A percentile compares a stretch with the other conserved stretches of the same genome.
These are phyloP conservation scores for Phylloscopus collybita DNA, from an alignment of 2,797 vertebrate species.

Conservation along the genomic window DNA sequence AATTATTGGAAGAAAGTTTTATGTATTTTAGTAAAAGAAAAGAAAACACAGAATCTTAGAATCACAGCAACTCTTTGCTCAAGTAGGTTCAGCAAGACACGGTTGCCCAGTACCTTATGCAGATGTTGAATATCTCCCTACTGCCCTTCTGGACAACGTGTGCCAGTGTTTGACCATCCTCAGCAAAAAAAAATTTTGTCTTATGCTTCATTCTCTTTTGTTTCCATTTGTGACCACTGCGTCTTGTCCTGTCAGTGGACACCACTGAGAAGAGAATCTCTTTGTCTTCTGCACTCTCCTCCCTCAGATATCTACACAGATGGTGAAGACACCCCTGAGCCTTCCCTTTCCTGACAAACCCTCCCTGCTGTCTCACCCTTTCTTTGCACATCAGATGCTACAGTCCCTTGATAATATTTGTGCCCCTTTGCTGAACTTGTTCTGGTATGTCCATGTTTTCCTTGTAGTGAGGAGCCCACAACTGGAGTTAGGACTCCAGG, in stretches of 20 bases:
- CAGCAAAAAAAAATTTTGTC: background rate
- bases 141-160: background rate
- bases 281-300: background rate
- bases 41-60: background rate
- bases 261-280: background rate
- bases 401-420: background rate
- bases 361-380: background rate
- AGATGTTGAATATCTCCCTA: background rate
- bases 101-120: fast-evolving
- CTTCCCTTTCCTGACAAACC: background rate
- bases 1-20: background rate
- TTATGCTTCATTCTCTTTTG: background rate
- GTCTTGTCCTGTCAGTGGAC: background rate
- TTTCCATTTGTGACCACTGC: background rate
- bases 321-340: background rate
- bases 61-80: background rate
- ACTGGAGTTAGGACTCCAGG: background rate
- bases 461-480: background rate
- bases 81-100: background rate
- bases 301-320: background rate
- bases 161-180: background rate
- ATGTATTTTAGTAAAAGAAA: background rate
- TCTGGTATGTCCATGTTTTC: background rate
- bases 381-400: background rate
- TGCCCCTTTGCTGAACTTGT: background rate